Base-by-base conservation (phyloP, 2,797 vertebrate species). In the Neosilurus mollespiculum region DNA sequence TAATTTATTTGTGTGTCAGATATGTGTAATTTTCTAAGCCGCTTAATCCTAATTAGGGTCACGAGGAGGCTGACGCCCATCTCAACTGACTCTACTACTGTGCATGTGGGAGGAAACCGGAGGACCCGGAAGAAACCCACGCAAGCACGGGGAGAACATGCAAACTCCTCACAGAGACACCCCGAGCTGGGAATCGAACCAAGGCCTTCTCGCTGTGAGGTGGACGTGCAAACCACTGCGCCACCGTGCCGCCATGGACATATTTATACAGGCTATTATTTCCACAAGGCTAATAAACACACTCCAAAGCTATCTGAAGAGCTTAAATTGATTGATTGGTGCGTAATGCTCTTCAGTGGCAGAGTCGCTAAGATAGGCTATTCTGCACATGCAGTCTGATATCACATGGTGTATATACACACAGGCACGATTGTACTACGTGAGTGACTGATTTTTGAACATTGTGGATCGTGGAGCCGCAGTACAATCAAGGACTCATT, bases 1-100 rank as follows among this genome's bases (percentile, higher is more conserved):
- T 37, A 37, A 37, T 26, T 75, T 70, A 67, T 87, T 83, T 90
- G 89, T 89, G 89, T 92, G 91, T 73, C 18, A 73, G 70, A 75
- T 72, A 64, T 0, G n/a, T 22, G 0, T 67, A 65, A 66, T 30
- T 67, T 76, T 84, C 78, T 84, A 73, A 73, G 30, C 30, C 30
- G 30, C 30, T 30, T 30, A 30, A 30, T 30, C 30, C 30, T 30
- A 30, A 30, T 30, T 30, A 30, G 30, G 30, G 30, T 30, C 30
- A 30, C 30, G 30, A 30, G 30, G 30, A 30, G 30, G 30, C 30
- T 30, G n/a, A n/a, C n/a, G n/a, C n/a, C n/a, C 30, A 30, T 30
- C 30, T 30, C 30, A 30, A 30, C 30, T 30, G 30, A 30, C 30
- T 30, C 30, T 30, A 30, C 30, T 30, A 30, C 30, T 30, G 30